These are phyloP conservation scores for Alces alces DNA, from an alignment of 2,113 vertebrate genomes.

Conservation along the genomic window DNA sequence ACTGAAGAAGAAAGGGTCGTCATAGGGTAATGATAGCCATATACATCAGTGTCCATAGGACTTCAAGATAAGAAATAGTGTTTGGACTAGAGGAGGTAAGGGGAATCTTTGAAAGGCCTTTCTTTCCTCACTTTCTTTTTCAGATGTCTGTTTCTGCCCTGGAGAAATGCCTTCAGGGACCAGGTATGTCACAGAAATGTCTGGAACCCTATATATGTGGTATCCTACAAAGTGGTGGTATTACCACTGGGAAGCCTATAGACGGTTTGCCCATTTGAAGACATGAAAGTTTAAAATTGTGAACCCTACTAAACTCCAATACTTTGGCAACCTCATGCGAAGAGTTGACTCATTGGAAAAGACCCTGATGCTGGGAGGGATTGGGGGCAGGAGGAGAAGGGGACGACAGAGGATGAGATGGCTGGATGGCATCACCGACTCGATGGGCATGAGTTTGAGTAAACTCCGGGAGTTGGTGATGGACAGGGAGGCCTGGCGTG, in stretches of 20 bases:
- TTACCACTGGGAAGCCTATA: background rate
- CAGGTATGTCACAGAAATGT: background rate
- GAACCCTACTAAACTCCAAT: background rate
- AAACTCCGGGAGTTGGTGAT: too few relatives aligned
- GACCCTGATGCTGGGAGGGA: too few relatives aligned
- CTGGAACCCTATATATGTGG: rapidly evolving
- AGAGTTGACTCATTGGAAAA: too few relatives aligned
- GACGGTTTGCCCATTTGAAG: background rate
- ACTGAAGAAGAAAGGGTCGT: background rate
- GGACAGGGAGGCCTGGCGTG: too few relatives aligned
- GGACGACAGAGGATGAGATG: too few relatives aligned
- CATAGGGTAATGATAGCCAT: background rate
- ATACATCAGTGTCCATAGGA: background rate
- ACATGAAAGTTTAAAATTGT: background rate
- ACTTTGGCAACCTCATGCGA: too few relatives aligned
- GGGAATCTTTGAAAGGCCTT: background rate
- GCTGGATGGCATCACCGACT: too few relatives aligned
- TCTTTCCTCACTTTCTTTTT: background rate
- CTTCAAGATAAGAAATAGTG: background rate
- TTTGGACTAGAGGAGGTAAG: background rate
- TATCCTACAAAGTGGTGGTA: too few relatives aligned
- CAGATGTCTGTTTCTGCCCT: background rate
- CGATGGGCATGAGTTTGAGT: too few relatives aligned
- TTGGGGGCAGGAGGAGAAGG: too few relatives aligned
- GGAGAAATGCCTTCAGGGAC: background rate